These are phyloP conservation scores for Callithrix jacchus DNA, from an alignment of 2,113 vertebrate genomes.

Conservation along the genomic window DNA sequence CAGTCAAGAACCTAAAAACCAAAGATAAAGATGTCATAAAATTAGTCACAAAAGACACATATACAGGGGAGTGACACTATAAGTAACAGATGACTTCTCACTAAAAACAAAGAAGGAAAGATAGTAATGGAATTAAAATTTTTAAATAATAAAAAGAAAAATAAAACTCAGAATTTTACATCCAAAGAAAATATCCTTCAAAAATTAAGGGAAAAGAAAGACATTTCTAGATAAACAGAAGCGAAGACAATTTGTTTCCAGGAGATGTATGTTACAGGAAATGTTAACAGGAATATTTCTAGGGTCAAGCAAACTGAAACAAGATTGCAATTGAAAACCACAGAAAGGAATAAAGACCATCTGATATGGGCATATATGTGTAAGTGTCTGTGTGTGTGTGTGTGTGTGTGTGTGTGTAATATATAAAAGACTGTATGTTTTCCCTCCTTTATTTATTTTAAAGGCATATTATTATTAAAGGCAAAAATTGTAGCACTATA, in stretches of 20 bases:
- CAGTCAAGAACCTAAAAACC: not conserved
- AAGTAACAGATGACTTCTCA: not conserved
- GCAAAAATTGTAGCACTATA: not conserved
- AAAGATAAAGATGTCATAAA: not conserved
- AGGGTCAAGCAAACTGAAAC: not conserved
- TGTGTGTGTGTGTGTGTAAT: too few relatives aligned
- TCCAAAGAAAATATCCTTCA: not conserved
- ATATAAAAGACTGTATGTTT: not conserved
- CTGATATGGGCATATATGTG: not conserved
- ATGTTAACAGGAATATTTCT: not conserved
- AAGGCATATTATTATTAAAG: not conserved
- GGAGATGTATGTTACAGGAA: not conserved
- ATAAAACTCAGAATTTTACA: not conserved
- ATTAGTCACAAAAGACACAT: not conserved
- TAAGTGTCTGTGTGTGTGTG: too few relatives aligned
- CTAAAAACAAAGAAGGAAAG: not conserved
- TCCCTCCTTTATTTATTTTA: not conserved
- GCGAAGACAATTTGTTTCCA: not conserved
- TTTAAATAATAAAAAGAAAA: not conserved
- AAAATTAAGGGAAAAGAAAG: not conserved
- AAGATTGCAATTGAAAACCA: not conserved
- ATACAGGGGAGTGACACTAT: not conserved
- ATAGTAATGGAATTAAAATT: not conserved
- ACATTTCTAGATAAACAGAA: not conserved
- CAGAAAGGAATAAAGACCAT: not conserved